These are phyloP conservation scores for Dexiosoma caninum DNA, from an alignment of 2,888 invertebrate species.

Conservation along the genomic window DNA sequence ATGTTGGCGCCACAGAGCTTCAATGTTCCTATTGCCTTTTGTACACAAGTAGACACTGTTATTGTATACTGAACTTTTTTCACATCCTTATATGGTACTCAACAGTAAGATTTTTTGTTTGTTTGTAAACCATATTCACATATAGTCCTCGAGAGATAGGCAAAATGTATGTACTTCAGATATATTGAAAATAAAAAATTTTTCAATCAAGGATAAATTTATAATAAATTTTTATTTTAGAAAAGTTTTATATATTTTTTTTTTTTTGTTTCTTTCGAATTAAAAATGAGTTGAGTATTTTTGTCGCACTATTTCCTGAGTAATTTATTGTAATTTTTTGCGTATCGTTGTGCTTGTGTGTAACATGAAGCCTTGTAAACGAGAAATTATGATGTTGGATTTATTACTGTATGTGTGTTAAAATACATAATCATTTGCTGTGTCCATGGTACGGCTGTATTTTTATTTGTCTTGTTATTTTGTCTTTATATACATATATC, in stretches of 20 bases:
- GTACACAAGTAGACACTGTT: conserved; percentile 44
- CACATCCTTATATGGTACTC: conserved; percentile 3
- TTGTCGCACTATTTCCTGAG: not conserved
- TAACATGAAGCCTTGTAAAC: conserved; percentile 1
- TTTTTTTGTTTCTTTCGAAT: not conserved
- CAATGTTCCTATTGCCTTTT: conserved; percentile 14
- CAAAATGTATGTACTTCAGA: too few relatives aligned
- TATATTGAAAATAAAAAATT: too few relatives aligned
- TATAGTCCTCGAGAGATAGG: not conserved
- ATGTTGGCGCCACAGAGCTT: conserved; percentile 63
- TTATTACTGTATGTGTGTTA: not conserved
- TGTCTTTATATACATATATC: too few relatives aligned
- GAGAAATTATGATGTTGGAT: not conserved
- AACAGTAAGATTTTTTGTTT: not conserved
- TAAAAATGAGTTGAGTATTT: not conserved
- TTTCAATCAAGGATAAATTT: not conserved
- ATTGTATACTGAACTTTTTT: conserved; percentile 30
- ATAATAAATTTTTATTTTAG: not conserved
- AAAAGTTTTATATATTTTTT: not conserved
- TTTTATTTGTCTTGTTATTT: not conserved
- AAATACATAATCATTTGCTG: not conserved
- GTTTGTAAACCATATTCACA: not conserved
- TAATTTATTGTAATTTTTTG: conserved; percentile 12
- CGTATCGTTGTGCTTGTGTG: not conserved
- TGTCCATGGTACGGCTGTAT: conserved; percentile 8